Base-by-base conservation (phyloP, 2,888 invertebrate species). In the Acleris laterana region DNA sequence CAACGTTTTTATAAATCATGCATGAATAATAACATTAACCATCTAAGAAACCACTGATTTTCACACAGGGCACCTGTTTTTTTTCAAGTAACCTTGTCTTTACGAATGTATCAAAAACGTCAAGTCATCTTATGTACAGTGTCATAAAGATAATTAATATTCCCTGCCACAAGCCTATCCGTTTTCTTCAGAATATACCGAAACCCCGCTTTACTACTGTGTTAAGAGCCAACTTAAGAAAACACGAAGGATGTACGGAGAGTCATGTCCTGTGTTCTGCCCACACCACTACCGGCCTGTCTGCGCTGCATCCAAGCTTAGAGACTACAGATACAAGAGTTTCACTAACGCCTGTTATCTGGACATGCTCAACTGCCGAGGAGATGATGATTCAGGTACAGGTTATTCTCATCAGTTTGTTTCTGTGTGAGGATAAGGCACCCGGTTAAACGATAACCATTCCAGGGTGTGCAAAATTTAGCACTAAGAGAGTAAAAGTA, bases 341-440 rank as follows among this genome's bases (percentile, higher is more conserved):
- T 92, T 92, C 62, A 87, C 67, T 20, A 92, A 92, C 60, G 84
- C 83, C 1, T 92, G 92, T 63, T 83, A 82, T 59, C 71, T 91
- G 1, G 91, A 92, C 53, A 86, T 91, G 89, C n/a, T 89, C 5
- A 89, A 87, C 67, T 92, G 92, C 58, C 79, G 91, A 19, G 89
- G 89, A 0, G 82, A 82, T n/a, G 89, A 89, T 3, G 82, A 87
- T 6, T 16, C 42, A 42, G 64, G 64, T 65, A 60, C 13, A 19
- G n/a, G 42, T 58, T 5, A 5, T n/a, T 19, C 56, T 25, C 25
- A 25, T 25, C 25, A 25, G 25, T 7, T 0, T 32, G 32, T 32
- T 32, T 9, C 32, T 32, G 9, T 32, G 9, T 9, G 32, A 32
- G 7, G 9, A 32, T 9, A 32, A 32, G 32, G 25, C 25, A 5